A percentile compares a stretch with the other conserved stretches of the same genome.
phyloP scores from a whole-genome alignment of 2,888 invertebrate genomes.

The Scaptomyza reducta region DNA sequence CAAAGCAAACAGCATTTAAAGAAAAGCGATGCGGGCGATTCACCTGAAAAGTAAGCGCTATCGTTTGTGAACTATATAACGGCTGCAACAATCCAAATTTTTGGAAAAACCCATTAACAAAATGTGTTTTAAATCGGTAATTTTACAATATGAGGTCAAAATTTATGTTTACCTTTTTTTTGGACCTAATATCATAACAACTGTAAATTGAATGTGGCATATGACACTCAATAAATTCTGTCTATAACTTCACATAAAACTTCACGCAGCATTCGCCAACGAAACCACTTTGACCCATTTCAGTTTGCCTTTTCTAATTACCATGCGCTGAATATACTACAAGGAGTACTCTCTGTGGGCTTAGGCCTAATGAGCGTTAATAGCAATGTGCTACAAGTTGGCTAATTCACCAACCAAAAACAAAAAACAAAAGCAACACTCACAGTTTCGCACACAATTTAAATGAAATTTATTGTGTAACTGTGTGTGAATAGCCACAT shows the following conservation, averaged over 20 bases:
- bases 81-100: constrained; percentile 9
- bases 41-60: constrained; percentile 2
- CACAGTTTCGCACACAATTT: constrained; percentile 49
- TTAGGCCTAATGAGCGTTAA: constrained; percentile 63
- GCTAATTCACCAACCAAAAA: constrained; percentile 24
- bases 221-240: neutral
- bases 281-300: neutral
- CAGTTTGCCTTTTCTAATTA: constrained; percentile 29
- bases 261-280: neutral
- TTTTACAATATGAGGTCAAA: neutral
- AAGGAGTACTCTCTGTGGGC: constrained; percentile 7
- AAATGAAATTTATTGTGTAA: constrained; percentile 73
- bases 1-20: neutral
- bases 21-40: constrained; percentile 16
- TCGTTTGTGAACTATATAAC: neutral
- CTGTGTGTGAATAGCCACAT: constrained; percentile 36
- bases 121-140: neutral
- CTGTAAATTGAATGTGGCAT: constrained; percentile 17
- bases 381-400: constrained; percentile 32
- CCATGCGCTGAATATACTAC: constrained; percentile 12
- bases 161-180: neutral
- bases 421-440: constrained; percentile 23
- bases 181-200: neutral
- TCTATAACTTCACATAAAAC: neutral
- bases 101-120: neutral